These are phyloP conservation scores for Rhyzopertha dominica DNA, from an alignment of 1,140 invertebrate species.

Conservation along the genomic window DNA sequence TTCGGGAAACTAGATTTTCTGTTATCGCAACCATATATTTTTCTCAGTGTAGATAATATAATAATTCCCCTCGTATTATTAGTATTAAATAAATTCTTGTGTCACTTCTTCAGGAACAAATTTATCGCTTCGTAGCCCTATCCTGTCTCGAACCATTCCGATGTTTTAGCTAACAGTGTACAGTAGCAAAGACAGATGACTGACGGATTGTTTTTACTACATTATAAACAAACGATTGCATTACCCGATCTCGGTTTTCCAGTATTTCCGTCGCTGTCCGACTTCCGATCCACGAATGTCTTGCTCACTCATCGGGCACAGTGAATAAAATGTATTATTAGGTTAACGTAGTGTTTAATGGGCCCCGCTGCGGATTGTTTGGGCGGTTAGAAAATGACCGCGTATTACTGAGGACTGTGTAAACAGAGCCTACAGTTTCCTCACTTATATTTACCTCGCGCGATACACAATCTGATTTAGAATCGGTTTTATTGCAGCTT, in stretches of 20 bases:
- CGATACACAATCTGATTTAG: too few relatives aligned
- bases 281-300: conserved; percentile 9
- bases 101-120: too few relatives aligned
- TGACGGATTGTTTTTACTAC: conserved; percentile 44
- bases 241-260: conserved; percentile 25
- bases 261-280: conserved; percentile 8
- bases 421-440: too few relatives aligned
- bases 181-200: conserved; percentile 40
- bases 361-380: conserved; percentile 24
- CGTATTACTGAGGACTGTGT: too few relatives aligned
- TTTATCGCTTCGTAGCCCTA: too few relatives aligned
- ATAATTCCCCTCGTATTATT: too few relatives aligned
- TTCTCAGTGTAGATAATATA: too few relatives aligned
- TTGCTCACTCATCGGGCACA: not conserved
- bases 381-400: conserved; percentile 28
- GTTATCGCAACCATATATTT: too few relatives aligned
- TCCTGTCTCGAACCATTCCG: not conserved
- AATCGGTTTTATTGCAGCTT: too few relatives aligned
- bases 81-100: too few relatives aligned
- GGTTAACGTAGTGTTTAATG: conserved; percentile 29
- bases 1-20: too few relatives aligned
- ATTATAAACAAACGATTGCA: conserved; percentile 42
- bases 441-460: too few relatives aligned
- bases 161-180: conserved; percentile 16
- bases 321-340: conserved; percentile 32